Base-by-base conservation (phyloP, 35 echinoderm and acorn worm species). In the Apostichopus californicus region DNA sequence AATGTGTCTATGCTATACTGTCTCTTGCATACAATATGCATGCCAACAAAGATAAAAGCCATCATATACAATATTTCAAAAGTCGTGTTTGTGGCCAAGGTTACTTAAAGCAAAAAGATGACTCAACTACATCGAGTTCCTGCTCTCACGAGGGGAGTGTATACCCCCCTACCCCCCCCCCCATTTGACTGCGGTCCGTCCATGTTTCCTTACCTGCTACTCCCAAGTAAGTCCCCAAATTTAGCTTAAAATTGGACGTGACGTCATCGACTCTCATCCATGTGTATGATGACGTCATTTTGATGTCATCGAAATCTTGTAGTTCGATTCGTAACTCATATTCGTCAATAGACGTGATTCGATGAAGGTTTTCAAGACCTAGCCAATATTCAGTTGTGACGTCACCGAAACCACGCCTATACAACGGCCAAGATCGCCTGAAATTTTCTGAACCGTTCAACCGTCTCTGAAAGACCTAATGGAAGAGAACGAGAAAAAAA, bases 241-340 rank as follows among this genome's bases (percentile, higher is more conserved):
- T 84, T 13, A 95, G n/a, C 56, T 89, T 77, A 17, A 81, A 95
- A 26, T 93, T 93, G 14, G 84, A 61, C 58, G 56, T 87, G 18
- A 87, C 73, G 64, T 86, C 91, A 55, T 93, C 94, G 14, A 95
- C 94, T 55, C 91, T 80, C 56, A 95, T 93, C 86, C 86, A 93
- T 0, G 57, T 22, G 65, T 95, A 95, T 64, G 56, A 60, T 21
- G 91, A 91, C 46, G 78, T 56, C 75, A 95, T 81, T 57, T 56
- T 64, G 56, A 93, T 95, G 75, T 95, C 60, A 26, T 95, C 94
- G 24, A 95, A 95, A 77, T 95, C 94, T 24, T 92, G 77, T 80
- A 95, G 24, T 68, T 95, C 94, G 24, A 95, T 80, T 64, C 94
- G 86, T 11, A 95, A 79, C 72, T 95, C 92, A 73, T 86, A 95